Conservation (phyloP, 2,888 invertebrate species). For the Metopia argyrocephala region DNA sequence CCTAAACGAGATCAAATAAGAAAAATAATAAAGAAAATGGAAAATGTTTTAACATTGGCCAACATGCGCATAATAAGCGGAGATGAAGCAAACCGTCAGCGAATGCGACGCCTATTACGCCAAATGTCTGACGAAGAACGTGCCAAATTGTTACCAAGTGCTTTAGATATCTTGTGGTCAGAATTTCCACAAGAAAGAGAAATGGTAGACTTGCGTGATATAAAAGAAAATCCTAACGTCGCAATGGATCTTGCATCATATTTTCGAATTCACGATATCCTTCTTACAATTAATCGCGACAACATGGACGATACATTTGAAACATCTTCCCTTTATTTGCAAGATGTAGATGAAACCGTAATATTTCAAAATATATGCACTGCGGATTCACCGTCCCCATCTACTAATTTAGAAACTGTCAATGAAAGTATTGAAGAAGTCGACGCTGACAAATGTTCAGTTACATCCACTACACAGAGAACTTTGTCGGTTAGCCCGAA, state of each 20-base stretch:
- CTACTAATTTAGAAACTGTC: conserved; percentile 69
- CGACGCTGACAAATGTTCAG: conserved; percentile 40
- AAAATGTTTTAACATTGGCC: conserved; percentile 78
- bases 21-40: conserved; percentile 74
- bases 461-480: conserved; percentile 51
- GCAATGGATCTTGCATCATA: conserved; percentile 72
- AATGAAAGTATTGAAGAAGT: conserved; percentile 69
- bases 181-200: conserved; percentile 72
- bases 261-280: conserved; percentile 74
- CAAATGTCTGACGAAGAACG: conserved; percentile 71
- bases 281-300: conserved; percentile 75
- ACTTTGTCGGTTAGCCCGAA: conserved; percentile 73
- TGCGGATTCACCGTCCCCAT: conserved; percentile 70
- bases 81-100: conserved; percentile 80
- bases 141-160: conserved; percentile 68
- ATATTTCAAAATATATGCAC: conserved; percentile 75
- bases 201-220: conserved; percentile 68
- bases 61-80: conserved; percentile 79
- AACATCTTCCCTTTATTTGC: conserved; percentile 70
- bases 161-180: conserved; percentile 72
- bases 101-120: conserved; percentile 73
- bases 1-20: conserved; percentile 79
- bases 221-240: conserved; percentile 73
- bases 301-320: conserved; percentile 73
- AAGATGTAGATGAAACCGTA: conserved; percentile 76